Percentiles rank a stretch among this genome's conserved stretches.
phyloP scores from a whole-genome alignment of 2,797 vertebrate species.

The Phataginus tricuspis region DNA sequence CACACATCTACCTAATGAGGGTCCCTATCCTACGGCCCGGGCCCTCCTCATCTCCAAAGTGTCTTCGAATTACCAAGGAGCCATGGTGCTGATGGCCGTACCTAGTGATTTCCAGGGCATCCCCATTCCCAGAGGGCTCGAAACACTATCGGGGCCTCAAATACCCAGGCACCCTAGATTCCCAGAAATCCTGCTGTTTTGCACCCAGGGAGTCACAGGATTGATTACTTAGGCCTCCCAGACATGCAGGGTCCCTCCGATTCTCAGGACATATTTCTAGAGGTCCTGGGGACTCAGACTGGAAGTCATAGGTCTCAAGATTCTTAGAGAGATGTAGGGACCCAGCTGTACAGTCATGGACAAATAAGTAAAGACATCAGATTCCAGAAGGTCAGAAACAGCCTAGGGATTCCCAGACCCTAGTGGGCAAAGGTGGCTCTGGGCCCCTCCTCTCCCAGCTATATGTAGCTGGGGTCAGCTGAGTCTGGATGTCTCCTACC shows the following conservation, averaged over 20 bases:
- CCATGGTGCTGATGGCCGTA: no score
- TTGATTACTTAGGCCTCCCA: not conserved
- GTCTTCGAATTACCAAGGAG: not conserved
- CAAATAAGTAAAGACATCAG: not conserved
- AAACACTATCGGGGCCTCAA: accelerated
- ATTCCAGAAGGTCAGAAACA: not conserved
- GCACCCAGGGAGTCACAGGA: not conserved
- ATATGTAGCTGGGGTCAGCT: not conserved
- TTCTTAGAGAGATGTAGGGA: not conserved
- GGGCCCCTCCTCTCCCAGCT: not conserved
- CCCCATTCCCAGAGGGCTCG: not conserved
- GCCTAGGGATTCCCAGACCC: not conserved
- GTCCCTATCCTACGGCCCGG: accelerated
- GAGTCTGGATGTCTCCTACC: not conserved
- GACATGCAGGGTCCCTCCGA: not conserved
- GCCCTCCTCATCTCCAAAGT: not conserved
- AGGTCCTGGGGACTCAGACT: not conserved
- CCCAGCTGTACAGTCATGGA: not conserved
- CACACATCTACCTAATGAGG: not conserved
- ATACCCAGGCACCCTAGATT: not conserved
- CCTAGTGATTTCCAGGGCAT: no score
- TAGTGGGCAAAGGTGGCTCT: not conserved
- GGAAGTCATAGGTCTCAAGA: not conserved
- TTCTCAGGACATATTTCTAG: not conserved
- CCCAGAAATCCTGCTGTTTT: not conserved